Evolutionary conservation across 2,113 vertebrate species (phyloP).

Genomic region (Pycnonotus jocosus): DNA sequence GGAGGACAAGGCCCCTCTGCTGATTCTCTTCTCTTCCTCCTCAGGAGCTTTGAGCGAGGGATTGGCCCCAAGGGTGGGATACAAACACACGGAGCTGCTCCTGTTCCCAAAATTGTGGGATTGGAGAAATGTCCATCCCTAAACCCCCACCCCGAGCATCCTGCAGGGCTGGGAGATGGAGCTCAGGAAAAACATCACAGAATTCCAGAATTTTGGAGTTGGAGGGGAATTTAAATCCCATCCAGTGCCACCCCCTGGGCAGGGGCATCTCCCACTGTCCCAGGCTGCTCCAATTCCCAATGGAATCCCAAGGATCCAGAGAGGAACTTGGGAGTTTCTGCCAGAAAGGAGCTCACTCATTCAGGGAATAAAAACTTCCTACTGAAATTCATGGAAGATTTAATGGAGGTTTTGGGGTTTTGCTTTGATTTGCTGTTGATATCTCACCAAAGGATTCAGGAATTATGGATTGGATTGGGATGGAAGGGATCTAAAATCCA

Average conservation of each 20-base stretch:
- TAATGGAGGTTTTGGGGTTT: background rate
- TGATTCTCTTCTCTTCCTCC: background rate
- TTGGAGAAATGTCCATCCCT: background rate
- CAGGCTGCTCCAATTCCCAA: fast-evolving
- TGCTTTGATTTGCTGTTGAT: background rate
- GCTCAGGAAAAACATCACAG: background rate
- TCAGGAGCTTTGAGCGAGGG: background rate
- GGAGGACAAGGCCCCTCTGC: background rate
- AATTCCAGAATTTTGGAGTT: background rate
- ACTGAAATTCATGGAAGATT: background rate
- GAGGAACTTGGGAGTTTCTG: background rate
- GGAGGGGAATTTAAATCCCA: background rate
- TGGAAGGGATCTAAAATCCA: background rate
- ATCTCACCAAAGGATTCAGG: fast-evolving
- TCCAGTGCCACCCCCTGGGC: fast-evolving
- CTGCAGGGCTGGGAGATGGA: background rate
- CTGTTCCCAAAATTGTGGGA: background rate
- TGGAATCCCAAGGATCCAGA: background rate
- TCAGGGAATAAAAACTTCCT: background rate
- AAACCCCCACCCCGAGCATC: fast-evolving
- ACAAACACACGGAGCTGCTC: background rate
- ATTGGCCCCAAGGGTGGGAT: fast-evolving
- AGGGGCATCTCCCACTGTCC: background rate
- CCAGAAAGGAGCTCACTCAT: background rate
- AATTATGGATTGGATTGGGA: background rate